These are phyloP conservation scores for Sceloporus tristichus DNA, from an alignment of 2,113 vertebrate species.

Conservation along the genomic window DNA sequence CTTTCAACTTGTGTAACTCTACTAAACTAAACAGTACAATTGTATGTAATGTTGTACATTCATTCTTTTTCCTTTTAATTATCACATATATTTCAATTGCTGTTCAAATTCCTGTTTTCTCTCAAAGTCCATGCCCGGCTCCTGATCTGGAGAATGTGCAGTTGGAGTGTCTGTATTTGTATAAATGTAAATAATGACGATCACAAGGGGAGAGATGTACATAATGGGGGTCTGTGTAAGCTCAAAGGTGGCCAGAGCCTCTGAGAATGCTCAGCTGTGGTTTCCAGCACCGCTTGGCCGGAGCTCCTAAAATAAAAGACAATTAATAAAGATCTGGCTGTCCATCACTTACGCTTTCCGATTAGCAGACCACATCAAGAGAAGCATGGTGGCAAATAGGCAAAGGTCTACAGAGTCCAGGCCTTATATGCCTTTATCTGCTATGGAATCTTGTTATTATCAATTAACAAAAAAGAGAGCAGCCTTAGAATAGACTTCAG, in stretches of 20 bases:
- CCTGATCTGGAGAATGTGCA: background rate
- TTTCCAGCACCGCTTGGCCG: background rate
- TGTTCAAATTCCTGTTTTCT: background rate
- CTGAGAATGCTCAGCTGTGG: background rate
- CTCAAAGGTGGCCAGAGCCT: background rate
- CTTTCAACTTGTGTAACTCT: background rate
- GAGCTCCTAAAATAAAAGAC: too few species aligned
- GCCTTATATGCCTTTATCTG: too few species aligned
- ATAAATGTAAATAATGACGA: background rate
- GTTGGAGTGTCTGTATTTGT: background rate
- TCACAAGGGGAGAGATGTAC: background rate
- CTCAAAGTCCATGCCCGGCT: too few species aligned
- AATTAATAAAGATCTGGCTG: background rate
- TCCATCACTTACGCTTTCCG: background rate
- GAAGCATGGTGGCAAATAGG: too few species aligned
- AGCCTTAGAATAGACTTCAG: background rate
- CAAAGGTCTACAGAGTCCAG: too few species aligned
- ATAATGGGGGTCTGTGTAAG: background rate
- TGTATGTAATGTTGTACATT: background rate
- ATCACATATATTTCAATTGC: background rate
- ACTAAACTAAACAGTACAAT: too few species aligned
- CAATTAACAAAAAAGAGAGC: background rate
- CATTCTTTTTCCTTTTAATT: background rate
- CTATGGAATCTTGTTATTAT: too few species aligned
- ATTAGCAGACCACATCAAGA: background rate